Base-by-base conservation (phyloP, 2,797 vertebrate species). In the Gouania willdenowi region DNA sequence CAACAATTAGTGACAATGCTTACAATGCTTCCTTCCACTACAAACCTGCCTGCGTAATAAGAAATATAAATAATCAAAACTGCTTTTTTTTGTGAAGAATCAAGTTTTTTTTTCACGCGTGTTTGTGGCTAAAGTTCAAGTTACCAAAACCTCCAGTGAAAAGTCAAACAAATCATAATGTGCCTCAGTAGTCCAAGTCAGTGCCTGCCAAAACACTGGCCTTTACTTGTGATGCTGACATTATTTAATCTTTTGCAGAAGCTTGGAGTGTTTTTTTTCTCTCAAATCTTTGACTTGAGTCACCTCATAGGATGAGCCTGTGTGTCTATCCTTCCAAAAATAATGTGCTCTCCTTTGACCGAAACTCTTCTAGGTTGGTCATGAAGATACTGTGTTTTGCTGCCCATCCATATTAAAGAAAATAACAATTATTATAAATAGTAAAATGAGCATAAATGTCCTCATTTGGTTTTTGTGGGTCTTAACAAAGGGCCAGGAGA, bases 31-130 rank as follows among this genome's bases (percentile, higher is more conserved):
- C n/a, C n/a, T 78, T 75, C 66, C 67, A 78, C 68, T 71, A 75
- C 73, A 76, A 83, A 82, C 45, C 75, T 66, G 68, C 61, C 72
- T 67, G 70, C 64, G 69, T 78, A 71, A 74, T 75, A 76, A 83
- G n/a, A n/a, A n/a, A n/a, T n/a, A n/a, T n/a, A n/a, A n/a, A n/a
- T n/a, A n/a, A 71, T 72, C 25, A 24, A 66, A 37, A 66, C 54
- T 53, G 56, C 6, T 52, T 63, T 60, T 50, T 54, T 55, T 3
- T 5, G 66, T 71, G 61, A 58, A 6, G 4, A 39, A 34, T 25
- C 16, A 41, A 27, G 60, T 48, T 5, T 41, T 51, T 58, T 42
- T 38, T 41, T 40, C 35, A 28, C 34, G 44, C 50, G 26, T 57
- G 8, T 58, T 25, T 9, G 25, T 75, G 66, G 51, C 66, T 58